Evolutionary conservation across 1,140 invertebrate species (phyloP).

Genomic region (Melitaea cinxia): DNA sequence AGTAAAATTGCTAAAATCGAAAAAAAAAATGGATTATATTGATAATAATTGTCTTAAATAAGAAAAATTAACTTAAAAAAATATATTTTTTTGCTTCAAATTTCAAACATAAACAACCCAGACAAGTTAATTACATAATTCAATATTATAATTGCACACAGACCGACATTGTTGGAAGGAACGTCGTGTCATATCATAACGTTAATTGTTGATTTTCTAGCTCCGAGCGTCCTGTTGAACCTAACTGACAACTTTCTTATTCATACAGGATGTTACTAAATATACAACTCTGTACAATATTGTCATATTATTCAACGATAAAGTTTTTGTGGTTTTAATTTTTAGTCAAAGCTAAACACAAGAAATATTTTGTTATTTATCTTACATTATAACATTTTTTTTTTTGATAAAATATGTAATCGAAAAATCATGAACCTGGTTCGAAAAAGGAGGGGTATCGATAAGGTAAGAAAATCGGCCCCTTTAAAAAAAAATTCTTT

Average conservation of each 20-base stretch:
- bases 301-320: neutral
- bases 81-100: no score
- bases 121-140: neutral
- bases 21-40: no score
- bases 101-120: no score
- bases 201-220: constrained; percentile 11
- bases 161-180: constrained; percentile 1
- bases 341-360: neutral
- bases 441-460: no score
- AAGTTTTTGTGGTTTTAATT: neutral
- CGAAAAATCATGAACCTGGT: no score
- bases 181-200: neutral
- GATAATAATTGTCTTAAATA: no score
- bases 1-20: no score
- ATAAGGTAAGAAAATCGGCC: no score
- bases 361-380: neutral
- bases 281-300: constrained; percentile 1
- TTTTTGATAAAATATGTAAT: no score
- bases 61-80: no score
- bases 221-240: constrained; percentile 12
- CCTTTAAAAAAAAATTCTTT: no score
- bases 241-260: constrained; percentile 19
- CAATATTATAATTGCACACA: neutral
- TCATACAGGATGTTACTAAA: constrained; percentile 4
- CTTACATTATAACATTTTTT: no score